Evolutionary conservation across 1,140 invertebrate genomes (phyloP).

Genomic region (Phortica variegata): DNA sequence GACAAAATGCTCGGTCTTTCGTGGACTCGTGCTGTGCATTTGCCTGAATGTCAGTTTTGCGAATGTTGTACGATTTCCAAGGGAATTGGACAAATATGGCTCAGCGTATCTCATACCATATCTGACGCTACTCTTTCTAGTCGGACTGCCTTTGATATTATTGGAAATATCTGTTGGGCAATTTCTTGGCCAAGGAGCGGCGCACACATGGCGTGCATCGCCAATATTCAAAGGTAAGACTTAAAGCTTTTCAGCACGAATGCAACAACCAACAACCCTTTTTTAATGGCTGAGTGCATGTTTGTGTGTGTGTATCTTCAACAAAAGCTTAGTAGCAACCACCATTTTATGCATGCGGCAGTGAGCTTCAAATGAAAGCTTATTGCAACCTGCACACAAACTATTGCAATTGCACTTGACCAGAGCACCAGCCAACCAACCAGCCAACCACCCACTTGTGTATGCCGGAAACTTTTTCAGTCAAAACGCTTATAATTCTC

Average conservation of each 20-base stretch:
- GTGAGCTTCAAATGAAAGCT: constrained; percentile 8
- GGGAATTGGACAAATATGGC: constrained; percentile 52
- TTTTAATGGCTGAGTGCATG: not conserved
- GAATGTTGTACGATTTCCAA: constrained; percentile 55
- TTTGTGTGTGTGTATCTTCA: not conserved
- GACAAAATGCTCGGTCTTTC: constrained; percentile 57
- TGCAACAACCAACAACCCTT: constrained; percentile 5
- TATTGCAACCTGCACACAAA: constrained; percentile 9
- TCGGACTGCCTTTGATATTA: constrained; percentile 54
- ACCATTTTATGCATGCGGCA: not conserved
- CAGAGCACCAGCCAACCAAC: constrained; percentile 21
- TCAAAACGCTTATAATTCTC: constrained; percentile 32
- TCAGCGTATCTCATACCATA: constrained; percentile 54
- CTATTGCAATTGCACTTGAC: constrained; percentile 11
- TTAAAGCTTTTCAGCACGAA: no score
- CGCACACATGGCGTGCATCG: constrained; percentile 55
- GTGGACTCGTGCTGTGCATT: constrained; percentile 52
- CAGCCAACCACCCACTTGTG: constrained; percentile 10
- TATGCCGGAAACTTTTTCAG: constrained; percentile 20
- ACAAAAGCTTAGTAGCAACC: constrained; percentile 17
- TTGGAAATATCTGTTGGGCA: constrained; percentile 55
- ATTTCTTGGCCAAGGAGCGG: constrained; percentile 55
- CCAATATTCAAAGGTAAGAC: constrained; percentile 56
- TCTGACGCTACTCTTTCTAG: constrained; percentile 51
- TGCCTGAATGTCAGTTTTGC: constrained; percentile 55